phyloP scores from a whole-genome alignment of 2,888 invertebrate species.

The Rhynchonema sp. region DNA sequence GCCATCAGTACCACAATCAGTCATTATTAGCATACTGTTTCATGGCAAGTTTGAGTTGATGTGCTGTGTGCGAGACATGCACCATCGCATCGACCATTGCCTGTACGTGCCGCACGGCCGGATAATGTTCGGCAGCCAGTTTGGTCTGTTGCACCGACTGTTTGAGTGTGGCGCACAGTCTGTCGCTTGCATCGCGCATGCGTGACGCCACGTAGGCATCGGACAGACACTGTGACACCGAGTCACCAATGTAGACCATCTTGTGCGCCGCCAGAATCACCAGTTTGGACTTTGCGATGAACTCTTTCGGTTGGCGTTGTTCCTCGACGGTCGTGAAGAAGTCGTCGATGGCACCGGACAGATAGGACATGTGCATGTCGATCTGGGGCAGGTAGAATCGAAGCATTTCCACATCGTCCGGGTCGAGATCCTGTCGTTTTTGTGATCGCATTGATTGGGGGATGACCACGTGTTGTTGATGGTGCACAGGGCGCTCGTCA shows the following conservation, averaged over 20 bases:
- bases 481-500: too few relatives aligned
- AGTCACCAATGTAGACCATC: slow-evolving; percentile 79
- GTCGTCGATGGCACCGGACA: slow-evolving; percentile 72
- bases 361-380: slow-evolving; percentile 58
- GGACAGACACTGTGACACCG: slow-evolving; percentile 47
- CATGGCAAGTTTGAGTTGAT: slow-evolving; percentile 44
- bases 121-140: slow-evolving; percentile 72
- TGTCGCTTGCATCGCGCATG: slow-evolving; percentile 11
- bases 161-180: slow-evolving; percentile 55
- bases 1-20: neutral
- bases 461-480: too few relatives aligned
- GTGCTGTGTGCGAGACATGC: slow-evolving; percentile 60
- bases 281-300: slow-evolving; percentile 78
- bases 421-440: slow-evolving; percentile 29
- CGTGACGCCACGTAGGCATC: slow-evolving; percentile 5
- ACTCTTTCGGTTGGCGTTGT: slow-evolving; percentile 75
- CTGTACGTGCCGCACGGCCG: slow-evolving; percentile 67
- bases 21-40: neutral
- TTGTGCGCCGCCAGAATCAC: slow-evolving; percentile 81
- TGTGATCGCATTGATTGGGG: neutral
- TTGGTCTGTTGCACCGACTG: slow-evolving; percentile 68
- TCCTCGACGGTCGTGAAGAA: slow-evolving; percentile 74
- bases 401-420: slow-evolving; percentile 61
- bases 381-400: slow-evolving; percentile 71
- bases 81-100: slow-evolving; percentile 81